Evolutionary conservation across 2,113 vertebrate species (phyloP).

Genomic region (Electrona antarctica): DNA sequence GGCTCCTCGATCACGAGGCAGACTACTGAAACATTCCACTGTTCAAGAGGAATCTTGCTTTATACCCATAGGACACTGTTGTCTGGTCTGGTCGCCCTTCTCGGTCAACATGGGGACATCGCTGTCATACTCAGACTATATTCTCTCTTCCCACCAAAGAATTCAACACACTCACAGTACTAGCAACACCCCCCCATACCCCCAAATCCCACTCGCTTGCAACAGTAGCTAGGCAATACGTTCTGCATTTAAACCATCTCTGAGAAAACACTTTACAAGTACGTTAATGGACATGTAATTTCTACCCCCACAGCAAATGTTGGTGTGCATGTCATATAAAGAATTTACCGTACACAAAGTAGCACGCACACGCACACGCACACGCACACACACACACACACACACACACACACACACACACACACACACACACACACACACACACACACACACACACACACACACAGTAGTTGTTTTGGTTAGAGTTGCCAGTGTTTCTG

Average conservation of each 20-base stretch:
- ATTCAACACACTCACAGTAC: constrained; percentile 39
- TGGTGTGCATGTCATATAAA: constrained; percentile 24
- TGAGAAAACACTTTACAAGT: constrained; percentile 45
- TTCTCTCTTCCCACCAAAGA: constrained; percentile 79
- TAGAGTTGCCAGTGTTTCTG: constrained; percentile 16
- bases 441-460: constrained; percentile 8
- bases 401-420: too few relatives aligned
- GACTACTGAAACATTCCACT: constrained; percentile 83
- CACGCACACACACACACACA: too few relatives aligned
- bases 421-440: too few relatives aligned
- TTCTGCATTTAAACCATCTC: constrained; percentile 28
- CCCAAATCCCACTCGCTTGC: constrained; percentile 39
- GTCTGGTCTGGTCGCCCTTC: constrained; percentile 28
- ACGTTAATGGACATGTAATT: constrained; percentile 34
- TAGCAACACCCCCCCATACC: constrained; percentile 27
- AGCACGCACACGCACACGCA: too few relatives aligned
- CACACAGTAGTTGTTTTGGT: constrained; percentile 26
- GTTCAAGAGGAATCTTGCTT: constrained; percentile 56
- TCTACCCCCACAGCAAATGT: constrained; percentile 25
- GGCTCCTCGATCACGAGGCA: constrained; percentile 59
- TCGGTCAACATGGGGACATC: constrained; percentile 32
- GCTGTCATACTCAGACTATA: constrained; percentile 41
- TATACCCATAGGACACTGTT: constrained; percentile 61
- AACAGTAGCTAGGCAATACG: constrained; percentile 62
- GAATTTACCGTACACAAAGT: constrained; percentile 24